These are phyloP conservation scores for Brachyrhaphis roseni DNA, from an alignment of 2,797 vertebrate genomes.

Conservation along the genomic window DNA sequence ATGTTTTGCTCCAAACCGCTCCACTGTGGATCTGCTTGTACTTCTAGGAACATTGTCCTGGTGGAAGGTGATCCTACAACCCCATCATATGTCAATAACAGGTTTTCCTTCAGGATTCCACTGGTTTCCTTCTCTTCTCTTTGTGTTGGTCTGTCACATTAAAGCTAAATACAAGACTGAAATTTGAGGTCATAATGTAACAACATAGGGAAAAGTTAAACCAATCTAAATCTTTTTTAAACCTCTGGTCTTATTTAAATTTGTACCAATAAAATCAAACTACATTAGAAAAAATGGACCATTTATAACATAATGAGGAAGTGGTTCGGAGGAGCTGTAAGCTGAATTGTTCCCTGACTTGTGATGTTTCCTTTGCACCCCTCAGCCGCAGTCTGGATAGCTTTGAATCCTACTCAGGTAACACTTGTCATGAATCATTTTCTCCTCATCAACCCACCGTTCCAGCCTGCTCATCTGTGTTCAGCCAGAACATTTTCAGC, in stretches of 20 bases:
- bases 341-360: slow-evolving; percentile 59
- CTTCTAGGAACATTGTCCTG: neutral
- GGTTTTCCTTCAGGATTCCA: neutral
- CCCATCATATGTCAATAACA: neutral
- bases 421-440: slow-evolving; percentile 56
- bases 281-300: neutral
- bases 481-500: slow-evolving; percentile 20
- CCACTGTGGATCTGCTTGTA: neutral
- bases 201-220: neutral
- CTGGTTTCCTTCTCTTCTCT: neutral
- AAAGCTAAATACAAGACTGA: neutral
- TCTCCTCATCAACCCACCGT: slow-evolving; percentile 43
- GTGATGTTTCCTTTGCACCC: slow-evolving; percentile 78
- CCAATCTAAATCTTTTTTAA: neutral
- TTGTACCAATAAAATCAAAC: neutral
- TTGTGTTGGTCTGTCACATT: neutral
- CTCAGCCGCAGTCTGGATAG: slow-evolving; percentile 87
- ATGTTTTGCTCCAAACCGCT: neutral
- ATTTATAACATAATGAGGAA: neutral
- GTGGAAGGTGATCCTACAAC: neutral
- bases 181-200: neutral
- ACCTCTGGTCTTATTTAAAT: neutral
- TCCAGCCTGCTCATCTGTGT: slow-evolving; percentile 62
- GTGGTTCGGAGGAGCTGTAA: slow-evolving; percentile 13
- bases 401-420: slow-evolving; percentile 87